Percentiles rank a stretch among this genome's conserved stretches.
phyloP scores from a whole-genome alignment of 2,888 invertebrate genomes.

The Crepidodera aurea region DNA sequence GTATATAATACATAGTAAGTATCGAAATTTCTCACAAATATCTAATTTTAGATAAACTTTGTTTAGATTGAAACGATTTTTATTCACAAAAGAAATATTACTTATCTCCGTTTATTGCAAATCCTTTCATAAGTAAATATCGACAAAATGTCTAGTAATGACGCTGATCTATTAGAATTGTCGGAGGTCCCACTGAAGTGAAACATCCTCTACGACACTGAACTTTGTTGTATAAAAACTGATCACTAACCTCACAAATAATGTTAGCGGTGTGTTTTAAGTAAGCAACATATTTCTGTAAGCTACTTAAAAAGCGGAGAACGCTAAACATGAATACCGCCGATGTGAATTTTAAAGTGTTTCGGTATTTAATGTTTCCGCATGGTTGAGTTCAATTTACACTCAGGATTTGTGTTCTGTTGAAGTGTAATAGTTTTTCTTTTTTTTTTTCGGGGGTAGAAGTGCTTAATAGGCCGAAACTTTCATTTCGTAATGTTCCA shows the following conservation, averaged over 20 bases:
- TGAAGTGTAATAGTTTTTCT: slow-evolving; percentile 1
- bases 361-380: slow-evolving; percentile 15
- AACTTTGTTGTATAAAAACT: not conserved
- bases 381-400: slow-evolving; percentile 10
- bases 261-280: slow-evolving; percentile 24
- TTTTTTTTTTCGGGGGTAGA: not conserved
- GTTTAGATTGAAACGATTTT: no score
- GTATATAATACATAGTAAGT: no score
- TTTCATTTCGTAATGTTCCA: not conserved
- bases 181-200: no score
- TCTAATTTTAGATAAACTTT: no score
- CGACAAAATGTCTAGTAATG: no score
- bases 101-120: no score
- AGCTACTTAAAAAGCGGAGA: slow-evolving; percentile 25
- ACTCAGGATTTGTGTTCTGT: slow-evolving; percentile 7
- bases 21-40: no score
- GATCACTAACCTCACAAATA: slow-evolving; percentile 20
- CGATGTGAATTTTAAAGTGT: slow-evolving; percentile 15
- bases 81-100: no score
- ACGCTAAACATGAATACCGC: slow-evolving; percentile 15
- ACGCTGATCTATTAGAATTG: no score
- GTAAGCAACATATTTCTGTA: slow-evolving; percentile 22
- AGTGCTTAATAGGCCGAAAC: not conserved
- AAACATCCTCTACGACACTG: not conserved
- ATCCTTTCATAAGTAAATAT: no score